Base-by-base conservation (phyloP, 1,140 invertebrate species). In the Brachionus angularis region DNA sequence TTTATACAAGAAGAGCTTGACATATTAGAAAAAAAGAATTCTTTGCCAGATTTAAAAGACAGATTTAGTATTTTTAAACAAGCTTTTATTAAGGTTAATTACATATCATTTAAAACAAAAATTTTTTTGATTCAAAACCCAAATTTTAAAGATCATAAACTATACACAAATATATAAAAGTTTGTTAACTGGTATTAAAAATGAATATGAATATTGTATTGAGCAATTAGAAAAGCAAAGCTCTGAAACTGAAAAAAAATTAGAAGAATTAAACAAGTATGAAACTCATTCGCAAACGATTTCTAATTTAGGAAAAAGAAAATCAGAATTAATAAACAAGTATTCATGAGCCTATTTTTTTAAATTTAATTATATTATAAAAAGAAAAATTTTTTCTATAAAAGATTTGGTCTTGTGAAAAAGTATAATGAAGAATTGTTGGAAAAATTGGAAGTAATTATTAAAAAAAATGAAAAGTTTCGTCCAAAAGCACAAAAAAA, bases 151-250 rank as follows among this genome's bases (percentile, higher is more conserved):
- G 79, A 73, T 80, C 3, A 80, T 80, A 39, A 76, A 79, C 23
- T 75, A 81, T 79, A 77, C 79, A 1, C 75, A 73, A 47, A 74
- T 77, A 42, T 81, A 81, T 69, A 78, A 78, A 53, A 75, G 76
- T 29, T 39, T 81, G 12, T 73, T 81, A 16, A 79, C 76, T 16
- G 46, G 72, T 1, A 78, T 81, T 25, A 79, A 80, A 62, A 78
- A 77, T 55, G 79, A 80, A 69, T 81, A 81, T 77, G 80, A 81
- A 73, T 76, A 77, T 46, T 77, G 76, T 10, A 80, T 81, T 78
- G 2, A 75, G 75, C 53, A 80, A 80, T 73, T 81, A 78, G 50
- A 75, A 73, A 23, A 79, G 76, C 72, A 74, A 78, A 61, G 73
- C 69, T 21, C 77, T 79, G 75, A 78, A 80, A 55, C 73, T 79